Base-by-base conservation (phyloP, 2,888 invertebrate genomes). In the Oligia latruncula region DNA sequence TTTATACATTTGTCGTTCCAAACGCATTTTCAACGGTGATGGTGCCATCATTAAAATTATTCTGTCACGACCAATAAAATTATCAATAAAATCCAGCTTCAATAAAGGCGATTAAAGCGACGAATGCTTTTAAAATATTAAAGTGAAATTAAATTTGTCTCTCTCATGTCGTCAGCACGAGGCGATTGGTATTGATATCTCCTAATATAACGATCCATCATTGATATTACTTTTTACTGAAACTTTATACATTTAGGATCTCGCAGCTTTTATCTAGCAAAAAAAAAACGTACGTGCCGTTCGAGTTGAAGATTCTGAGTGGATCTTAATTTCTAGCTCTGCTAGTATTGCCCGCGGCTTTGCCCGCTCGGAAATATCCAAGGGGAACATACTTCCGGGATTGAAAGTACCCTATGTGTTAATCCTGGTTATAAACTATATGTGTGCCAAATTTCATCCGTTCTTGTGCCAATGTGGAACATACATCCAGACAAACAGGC, bases 31-130 rank as follows among this genome's bases (percentile, higher is more conserved):
- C 92, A 92, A 91, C 92, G 90, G 92, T 92, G 90, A 91, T 90
- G 92, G 90, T 87, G 92, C 93, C 92, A 93, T 94, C 93, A 94
- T 95, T 95, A 94, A 95, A 95, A 94, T 95, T 93, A 94, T 93
- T 90, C 91, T 90, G 92, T 92, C 93, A 92, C 89, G 83, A 91
- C 90, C 91, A 90, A 93, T 93, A 92, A 92, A 90, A 91, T 92
- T 91, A 93, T 93, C 91, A 92, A 93, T 93, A 91, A 91, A 93
- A 91, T 91, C 84, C 91, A 90, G 88, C 90, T 90, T 85, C 88
- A 91, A 91, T 91, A 90, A 90, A 90, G 84, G 87, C 90, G 90
- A 92, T 91, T 92, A 90, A 87, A 84, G 83, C 81, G 77, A 81
- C 80, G 87, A 87, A 86, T 78, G 81, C 88, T 91, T 90, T 90